Conservation (phyloP, 2,888 invertebrate species). For the Pocota personata region DNA sequence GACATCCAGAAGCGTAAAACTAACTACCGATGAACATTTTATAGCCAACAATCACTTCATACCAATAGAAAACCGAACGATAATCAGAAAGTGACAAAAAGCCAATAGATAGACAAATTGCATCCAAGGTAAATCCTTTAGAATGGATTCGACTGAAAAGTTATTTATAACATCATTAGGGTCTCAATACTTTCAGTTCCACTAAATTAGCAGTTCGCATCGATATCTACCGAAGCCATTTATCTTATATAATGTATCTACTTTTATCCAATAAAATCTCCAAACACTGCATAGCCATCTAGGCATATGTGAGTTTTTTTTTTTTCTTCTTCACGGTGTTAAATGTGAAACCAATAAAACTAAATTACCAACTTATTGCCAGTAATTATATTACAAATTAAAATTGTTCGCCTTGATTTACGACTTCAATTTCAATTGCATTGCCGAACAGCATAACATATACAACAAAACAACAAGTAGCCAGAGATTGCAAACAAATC, state of each 20-base stretch:
- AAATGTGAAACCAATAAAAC: conserved; percentile 27
- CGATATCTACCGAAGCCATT: background rate
- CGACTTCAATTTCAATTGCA: conserved; percentile 49
- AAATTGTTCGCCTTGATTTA: conserved; percentile 57
- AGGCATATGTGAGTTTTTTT: conserved; percentile 10
- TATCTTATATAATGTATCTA: background rate
- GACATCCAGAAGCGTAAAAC: background rate
- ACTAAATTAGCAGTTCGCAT: background rate
- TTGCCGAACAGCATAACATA: background rate
- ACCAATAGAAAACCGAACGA: background rate
- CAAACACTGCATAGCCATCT: background rate
- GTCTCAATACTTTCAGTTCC: no score
- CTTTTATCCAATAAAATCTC: background rate
- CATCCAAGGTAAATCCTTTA: background rate
- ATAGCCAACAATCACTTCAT: background rate
- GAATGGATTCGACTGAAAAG: background rate
- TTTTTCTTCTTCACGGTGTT: conserved; percentile 5
- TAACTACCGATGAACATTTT: background rate
- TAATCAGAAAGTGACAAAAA: background rate
- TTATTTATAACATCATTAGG: background rate
- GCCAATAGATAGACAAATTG: background rate
- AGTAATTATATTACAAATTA: conserved; percentile 59
- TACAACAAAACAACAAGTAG: conserved; percentile 8
- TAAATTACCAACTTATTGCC: conserved; percentile 37
- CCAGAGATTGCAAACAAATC: conserved; percentile 38